Conservation (phyloP, 2,113 vertebrate species). For the Pachypanchax playfairii region DNA sequence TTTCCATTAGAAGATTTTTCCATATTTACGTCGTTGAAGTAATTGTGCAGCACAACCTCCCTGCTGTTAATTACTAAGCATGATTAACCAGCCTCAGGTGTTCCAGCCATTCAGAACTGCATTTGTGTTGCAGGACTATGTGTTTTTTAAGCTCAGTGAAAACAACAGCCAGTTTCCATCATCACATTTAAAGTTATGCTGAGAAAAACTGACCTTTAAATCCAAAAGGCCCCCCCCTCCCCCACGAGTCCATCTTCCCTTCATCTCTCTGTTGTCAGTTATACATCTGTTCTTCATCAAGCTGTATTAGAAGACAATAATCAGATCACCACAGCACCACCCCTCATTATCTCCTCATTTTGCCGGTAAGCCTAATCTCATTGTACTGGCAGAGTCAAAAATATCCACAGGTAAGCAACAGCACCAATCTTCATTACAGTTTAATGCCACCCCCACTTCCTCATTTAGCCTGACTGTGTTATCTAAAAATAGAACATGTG, state of each 20-base stretch:
- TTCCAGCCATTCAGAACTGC: conserved; percentile 40
- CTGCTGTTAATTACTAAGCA: conserved; percentile 53
- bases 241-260: background rate
- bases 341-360: conserved; percentile 37
- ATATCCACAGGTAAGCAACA: conserved; percentile 23
- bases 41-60: conserved; percentile 38
- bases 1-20: conserved; percentile 77
- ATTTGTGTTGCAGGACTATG: conserved; percentile 20
- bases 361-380: conserved; percentile 38
- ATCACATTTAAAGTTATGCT: background rate
- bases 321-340: conserved; percentile 47
- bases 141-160: conserved; percentile 4
- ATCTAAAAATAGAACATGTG: conserved; percentile 59
- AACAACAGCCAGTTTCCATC: conserved; percentile 5
- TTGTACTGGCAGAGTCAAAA: conserved; percentile 27
- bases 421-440: conserved; percentile 31
- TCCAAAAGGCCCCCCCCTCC: background rate
- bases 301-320: conserved; percentile 59
- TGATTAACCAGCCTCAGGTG: conserved; percentile 62
- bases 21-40: conserved; percentile 59
- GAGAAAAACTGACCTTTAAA: conserved; percentile 10
- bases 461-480: conserved; percentile 25
- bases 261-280: conserved; percentile 13
- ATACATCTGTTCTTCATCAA: conserved; percentile 43
- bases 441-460: conserved; percentile 36